Base-by-base conservation (phyloP, 2,888 invertebrate genomes). In the Macropis europaea region DNA sequence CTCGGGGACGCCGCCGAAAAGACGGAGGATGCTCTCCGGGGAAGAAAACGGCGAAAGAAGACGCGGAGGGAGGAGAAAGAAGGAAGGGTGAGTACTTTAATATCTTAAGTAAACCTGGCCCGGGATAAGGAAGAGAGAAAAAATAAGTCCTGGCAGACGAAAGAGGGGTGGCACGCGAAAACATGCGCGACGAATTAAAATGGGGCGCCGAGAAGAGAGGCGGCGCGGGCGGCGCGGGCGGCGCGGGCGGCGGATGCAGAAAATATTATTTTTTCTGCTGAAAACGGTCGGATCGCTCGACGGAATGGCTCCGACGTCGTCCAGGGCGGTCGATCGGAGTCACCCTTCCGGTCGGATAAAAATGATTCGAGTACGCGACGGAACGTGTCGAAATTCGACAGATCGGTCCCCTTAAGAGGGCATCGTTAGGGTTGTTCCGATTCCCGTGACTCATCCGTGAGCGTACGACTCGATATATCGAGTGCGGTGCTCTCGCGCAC, bases 61-160 rank as follows among this genome's bases (percentile, higher is more conserved):
- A 68, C 68, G 66, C 70, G 72, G 71, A 68, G 68, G 50, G 28
- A 73, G 60, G 77, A 72, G 73, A 52, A 36, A 77, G 79, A 77
- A 69, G 67, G 61, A 45, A 59, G 79, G 72, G 72, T 62, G 83
- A 84, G 85, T 79, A 84, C 87, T 88, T 89, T 89, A 89, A 89
- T 89, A 89, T 89, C 88, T 89, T 89, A 88, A 89, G 89, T 89
- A 88, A 89, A 89, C 86, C 85, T 78, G 79, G 76, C 73, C 75
- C 63, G 67, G 82, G 73, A 74, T 77, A 83, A 82, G 66, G 77
- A 69, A 81, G 83, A 77, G n/a, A 82, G 82, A 84, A 83, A 83
- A 85, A 84, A 82, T 78, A 85, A 84, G 80, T 82, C 73, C 71
- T 67, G 75, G 71, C 79, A 74, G 74, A 77, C 74, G 79, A 43